A percentile compares a stretch with the other conserved stretches of the same genome.
Conservation (phyloP, 2,113 vertebrate genomes). For the Malurus elegans region DNA sequence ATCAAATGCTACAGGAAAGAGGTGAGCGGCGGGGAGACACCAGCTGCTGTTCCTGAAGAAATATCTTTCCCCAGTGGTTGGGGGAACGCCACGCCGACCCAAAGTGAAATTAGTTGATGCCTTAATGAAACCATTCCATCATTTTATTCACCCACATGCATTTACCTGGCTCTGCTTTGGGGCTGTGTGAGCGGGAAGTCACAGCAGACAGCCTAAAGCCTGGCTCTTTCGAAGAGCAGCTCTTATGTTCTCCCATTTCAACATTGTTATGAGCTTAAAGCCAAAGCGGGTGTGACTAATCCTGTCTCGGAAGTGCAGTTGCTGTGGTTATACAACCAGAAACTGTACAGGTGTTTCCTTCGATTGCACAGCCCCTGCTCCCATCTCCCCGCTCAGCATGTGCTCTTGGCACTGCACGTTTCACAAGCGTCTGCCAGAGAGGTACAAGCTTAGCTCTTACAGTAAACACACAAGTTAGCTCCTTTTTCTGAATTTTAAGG, state of each 20-base stretch:
- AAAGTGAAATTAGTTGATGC: background rate
- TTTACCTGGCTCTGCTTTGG: fast-evolving
- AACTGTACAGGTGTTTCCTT: background rate
- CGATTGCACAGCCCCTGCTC: background rate
- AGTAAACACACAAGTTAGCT: background rate
- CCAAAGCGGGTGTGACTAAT: background rate
- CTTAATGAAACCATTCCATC: background rate
- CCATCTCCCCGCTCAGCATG: background rate
- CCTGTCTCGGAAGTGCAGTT: constrained; percentile 20
- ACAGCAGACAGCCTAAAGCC: background rate
- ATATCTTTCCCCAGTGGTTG: background rate
- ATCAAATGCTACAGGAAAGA: background rate
- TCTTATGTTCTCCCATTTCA: background rate
- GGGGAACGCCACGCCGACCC: background rate
- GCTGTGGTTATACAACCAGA: background rate
- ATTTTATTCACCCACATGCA: fast-evolving
- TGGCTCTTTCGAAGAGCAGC: fast-evolving
- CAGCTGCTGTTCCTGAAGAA: background rate
- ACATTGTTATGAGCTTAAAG: background rate
- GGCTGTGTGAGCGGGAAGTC: background rate
- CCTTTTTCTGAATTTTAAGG: constrained; percentile 41
- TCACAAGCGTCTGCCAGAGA: background rate
- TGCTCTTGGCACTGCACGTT: background rate
- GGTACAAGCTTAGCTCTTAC: constrained; percentile 54
- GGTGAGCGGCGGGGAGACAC: background rate